Percentiles rank a stretch among this genome's conserved stretches.
Evolutionary conservation across 1,140 invertebrate species (phyloP).

Genomic region (Neomicropteryx cornuta): DNA sequence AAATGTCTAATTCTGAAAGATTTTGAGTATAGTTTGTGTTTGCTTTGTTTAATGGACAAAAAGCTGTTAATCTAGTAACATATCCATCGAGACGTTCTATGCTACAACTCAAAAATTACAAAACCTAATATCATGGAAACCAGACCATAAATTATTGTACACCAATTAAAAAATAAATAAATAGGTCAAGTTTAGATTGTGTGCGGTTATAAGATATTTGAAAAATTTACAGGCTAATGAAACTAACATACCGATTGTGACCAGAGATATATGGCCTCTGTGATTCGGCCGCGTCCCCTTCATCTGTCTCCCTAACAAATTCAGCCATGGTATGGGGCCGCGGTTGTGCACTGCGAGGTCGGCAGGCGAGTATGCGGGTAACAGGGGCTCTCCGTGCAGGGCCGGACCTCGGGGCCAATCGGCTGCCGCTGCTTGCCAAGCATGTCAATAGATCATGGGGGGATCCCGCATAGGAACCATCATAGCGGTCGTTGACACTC

Average conservation of each 20-base stretch:
- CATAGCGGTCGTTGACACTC: conserved; percentile 88
- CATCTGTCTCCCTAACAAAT: conserved; percentile 72
- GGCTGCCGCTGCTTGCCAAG: conserved; percentile 45
- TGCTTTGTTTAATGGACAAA: no score
- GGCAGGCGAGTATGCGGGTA: conserved; percentile 82
- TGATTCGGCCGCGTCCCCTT: conserved; percentile 62
- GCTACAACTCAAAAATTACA: no score
- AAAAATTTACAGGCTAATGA: no score
- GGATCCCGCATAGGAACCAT: conserved; percentile 91
- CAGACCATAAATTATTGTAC: no score
- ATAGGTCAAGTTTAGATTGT: no score
- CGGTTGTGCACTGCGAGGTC: conserved; percentile 49
- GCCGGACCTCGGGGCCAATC: conserved; percentile 67
- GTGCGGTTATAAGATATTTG: no score
- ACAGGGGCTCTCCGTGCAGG: conserved; percentile 76
- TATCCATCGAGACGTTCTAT: no score
- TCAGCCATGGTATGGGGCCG: conserved; percentile 65
- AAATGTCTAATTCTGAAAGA: no score
- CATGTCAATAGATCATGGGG: conserved; percentile 80
- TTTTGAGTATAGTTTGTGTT: no score
- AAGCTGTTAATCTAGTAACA: no score
- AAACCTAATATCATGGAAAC: no score
- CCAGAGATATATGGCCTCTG: conserved; percentile 79
- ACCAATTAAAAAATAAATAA: no score
- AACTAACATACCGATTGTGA: conserved; percentile 61